Base-by-base conservation (phyloP, 2,888 invertebrate species). In the Torymus aiolomorphi region DNA sequence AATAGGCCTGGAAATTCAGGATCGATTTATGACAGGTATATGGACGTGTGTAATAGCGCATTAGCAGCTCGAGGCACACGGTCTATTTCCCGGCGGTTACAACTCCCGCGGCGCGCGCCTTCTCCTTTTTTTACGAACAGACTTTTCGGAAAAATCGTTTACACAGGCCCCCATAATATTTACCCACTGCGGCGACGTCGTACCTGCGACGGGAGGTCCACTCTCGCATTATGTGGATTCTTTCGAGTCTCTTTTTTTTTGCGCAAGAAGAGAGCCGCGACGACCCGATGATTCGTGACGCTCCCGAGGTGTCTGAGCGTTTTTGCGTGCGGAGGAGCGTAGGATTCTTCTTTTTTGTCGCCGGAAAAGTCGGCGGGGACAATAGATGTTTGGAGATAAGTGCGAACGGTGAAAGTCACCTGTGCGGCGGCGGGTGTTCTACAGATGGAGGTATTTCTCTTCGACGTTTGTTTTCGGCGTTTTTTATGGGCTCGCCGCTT, bases 381-480 rank as follows among this genome's bases (percentile, higher is more conserved):
- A 77, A 77, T 74, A 80, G 80, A 74, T 80, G 59, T 8, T 18
- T 51, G 61, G 80, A 78, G 69, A 42, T 54, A 18, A 16, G 20
- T 3, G 59, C 65, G 72, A 31, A 65, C 16, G 52, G 80, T 77
- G 80, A 80, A 80, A 80, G 80, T 80, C 65, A 70, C 73, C 73
- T 42, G n/a, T 59, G 66, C 66, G 14, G 66, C 66, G 14, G 52
- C 65, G 59, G 80, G 69, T 76, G 76, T 73, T 59, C 73, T 8
- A 16, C 65, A 63, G 67, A 66, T 42, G 63, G 74, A 2, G 14
- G 11, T 31, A n/a, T 16, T 78, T 74, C 65, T 61, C 42, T n/a
- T 52, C 42, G 8, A 42, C 42, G 42, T 20, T 72, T 72, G 62
- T 62, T 74, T 56, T 69, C 24, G 2, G 66, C n/a, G 20, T 66